Conservation (phyloP, 1,140 invertebrate species). For the Eulimnadia texana region DNA sequence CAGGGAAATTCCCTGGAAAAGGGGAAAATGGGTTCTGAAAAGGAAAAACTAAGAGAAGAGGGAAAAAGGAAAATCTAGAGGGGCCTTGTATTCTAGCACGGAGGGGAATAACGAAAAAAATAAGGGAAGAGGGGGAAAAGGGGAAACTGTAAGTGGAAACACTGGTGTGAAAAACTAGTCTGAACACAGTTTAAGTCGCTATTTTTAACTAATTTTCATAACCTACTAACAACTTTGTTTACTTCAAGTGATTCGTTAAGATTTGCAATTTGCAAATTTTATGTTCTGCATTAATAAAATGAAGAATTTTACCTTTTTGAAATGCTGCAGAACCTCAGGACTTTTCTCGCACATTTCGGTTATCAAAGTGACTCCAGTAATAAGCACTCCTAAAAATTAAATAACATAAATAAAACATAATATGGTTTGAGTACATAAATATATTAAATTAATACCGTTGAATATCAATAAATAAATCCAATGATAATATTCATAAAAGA, state of each 20-base stretch:
- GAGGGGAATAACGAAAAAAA: no score
- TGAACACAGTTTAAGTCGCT: no score
- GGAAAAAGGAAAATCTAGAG: no score
- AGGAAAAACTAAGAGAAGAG: no score
- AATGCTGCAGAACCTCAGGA: conserved; percentile 89
- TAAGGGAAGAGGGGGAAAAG: no score
- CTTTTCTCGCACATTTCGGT: conserved; percentile 99
- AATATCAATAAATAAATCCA: neutral
- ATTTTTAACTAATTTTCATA: neutral
- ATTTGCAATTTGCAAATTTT: conserved; percentile 9
- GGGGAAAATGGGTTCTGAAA: no score
- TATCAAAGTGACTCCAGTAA: conserved; percentile 93
- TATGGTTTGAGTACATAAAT: neutral
- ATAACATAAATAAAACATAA: neutral
- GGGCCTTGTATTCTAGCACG: no score
- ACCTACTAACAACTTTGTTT: neutral
- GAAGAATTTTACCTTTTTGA: conserved; percentile 72
- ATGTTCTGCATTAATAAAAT: conserved; percentile 16
- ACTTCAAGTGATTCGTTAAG: neutral
- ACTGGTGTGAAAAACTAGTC: no score
- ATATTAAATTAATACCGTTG: no score
- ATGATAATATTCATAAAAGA: conserved; percentile 8
- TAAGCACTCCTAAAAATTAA: conserved; percentile 62
- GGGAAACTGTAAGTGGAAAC: no score
- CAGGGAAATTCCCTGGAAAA: no score